These are phyloP conservation scores for Orthosia gothica DNA, from an alignment of 2,888 invertebrate species.

Conservation along the genomic window DNA sequence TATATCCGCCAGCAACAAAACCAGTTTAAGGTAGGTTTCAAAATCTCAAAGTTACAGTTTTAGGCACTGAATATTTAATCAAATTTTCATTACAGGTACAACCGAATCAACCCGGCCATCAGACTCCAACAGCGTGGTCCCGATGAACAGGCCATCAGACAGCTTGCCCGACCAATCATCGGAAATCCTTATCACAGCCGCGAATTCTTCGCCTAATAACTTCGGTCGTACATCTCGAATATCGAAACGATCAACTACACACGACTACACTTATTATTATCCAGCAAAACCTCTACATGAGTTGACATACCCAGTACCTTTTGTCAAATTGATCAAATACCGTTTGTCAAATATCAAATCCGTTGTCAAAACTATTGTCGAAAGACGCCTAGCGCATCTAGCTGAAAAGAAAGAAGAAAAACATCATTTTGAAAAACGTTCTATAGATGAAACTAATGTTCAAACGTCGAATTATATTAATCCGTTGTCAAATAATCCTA, in stretches of 20 bases:
- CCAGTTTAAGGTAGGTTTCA: too few species aligned
- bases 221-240: conserved; percentile 44
- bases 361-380: conserved; percentile 49
- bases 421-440: conserved; percentile 55
- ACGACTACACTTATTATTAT: conserved; percentile 47
- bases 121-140: conserved; percentile 45
- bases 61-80: too few species aligned
- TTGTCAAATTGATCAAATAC: conserved; percentile 53
- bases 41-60: too few species aligned
- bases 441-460: conserved; percentile 31
- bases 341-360: conserved; percentile 53
- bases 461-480: conserved; percentile 33
- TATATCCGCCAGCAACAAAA: too few species aligned
- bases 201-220: conserved; percentile 38
- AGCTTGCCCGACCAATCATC: conserved; percentile 50
- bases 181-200: conserved; percentile 70
- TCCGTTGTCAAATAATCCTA: conserved; percentile 4
- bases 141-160: conserved; percentile 40
- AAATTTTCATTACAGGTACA: conserved; percentile 42
- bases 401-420: conserved; percentile 57
- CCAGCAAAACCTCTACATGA: conserved; percentile 52
- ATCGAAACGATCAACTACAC: conserved; percentile 51
- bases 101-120: conserved; percentile 34
- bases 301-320: conserved; percentile 38
- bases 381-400: conserved; percentile 44